Conservation (phyloP, 2,113 vertebrate genomes). For the Psammodynastes pulverulentus region DNA sequence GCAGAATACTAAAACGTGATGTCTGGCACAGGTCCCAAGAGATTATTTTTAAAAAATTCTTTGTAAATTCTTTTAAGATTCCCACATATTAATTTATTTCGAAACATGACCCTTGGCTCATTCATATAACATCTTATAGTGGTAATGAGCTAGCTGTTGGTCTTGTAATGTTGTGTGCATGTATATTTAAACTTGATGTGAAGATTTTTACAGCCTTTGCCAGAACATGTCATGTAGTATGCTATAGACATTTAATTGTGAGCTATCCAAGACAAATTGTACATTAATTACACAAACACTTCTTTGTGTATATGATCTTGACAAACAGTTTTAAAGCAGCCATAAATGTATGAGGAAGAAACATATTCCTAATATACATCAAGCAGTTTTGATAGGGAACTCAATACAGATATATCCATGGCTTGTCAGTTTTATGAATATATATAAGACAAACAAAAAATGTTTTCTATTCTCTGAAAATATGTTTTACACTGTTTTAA, state of each 20-base stretch:
- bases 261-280: not conserved
- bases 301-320: not conserved
- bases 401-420: not conserved
- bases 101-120: not conserved
- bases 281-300: not conserved
- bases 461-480: constrained; percentile 13
- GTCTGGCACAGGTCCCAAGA: not conserved
- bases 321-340: not conserved
- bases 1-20: not conserved
- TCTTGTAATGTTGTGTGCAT: not conserved
- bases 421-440: constrained; percentile 6
- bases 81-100: not conserved
- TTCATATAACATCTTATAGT: not conserved
- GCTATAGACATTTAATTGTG: not conserved
- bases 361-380: not conserved
- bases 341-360: constrained; percentile 22
- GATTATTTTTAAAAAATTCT: too few relatives aligned
- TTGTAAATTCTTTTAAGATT: not conserved
- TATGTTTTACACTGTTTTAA: not conserved
- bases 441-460: constrained; percentile 32
- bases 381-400: constrained; percentile 22
- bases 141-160: not conserved
- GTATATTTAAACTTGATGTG: not conserved
- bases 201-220: not conserved
- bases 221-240: not conserved